Base-by-base conservation (phyloP, 1,140 invertebrate species). In the Nomia melanderi region DNA sequence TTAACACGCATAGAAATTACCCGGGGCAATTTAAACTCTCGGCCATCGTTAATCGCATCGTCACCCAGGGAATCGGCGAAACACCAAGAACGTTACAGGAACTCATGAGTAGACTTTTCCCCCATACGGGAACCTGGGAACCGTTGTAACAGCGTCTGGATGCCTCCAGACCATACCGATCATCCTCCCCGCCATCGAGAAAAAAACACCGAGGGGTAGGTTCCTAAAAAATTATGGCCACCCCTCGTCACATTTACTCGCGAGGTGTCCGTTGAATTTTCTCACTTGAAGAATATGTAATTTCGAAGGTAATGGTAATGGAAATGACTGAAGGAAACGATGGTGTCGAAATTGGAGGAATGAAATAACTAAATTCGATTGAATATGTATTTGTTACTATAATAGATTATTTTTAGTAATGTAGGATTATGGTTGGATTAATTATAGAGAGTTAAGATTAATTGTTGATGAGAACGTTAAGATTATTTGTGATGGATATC, bases 1-100 rank as follows among this genome's bases (percentile, higher is more conserved):
- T 83, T 78, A 83, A 78, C 80, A 70, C 81, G 59, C 80, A 65
- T 57, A 53, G 79, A 47, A 78, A 78, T 83, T 82, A 82, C 53
- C 64, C 47, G 41, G 36, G 67, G 67, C 57, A 79, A 83, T 71
- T 82, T 82, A 79, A 79, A 79, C 59, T 65, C 54, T 39, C 63
- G 80, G 60, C 72, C 57, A 78, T 59, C 64, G 57, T 82, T 75
- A 81, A 82, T 77, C 67, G 50, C 62, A 17, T 44, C 33, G 71
- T 25, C 59, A 50, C 29, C 54, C 25, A 23, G n/a, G 69, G 50
- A 66, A n/a, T 29, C 25, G 56, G 9, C 39, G n/a, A 23, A 25
- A 39, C 14, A 17, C 1, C 12, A 39, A 12, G 20, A 36, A 44
- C 50, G 27, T 66, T 54, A 39, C 27, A 23, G 23, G 71, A 53